These are phyloP conservation scores for Drosophila sp. DNA, from an alignment of 1,140 invertebrate species.

Conservation along the genomic window DNA sequence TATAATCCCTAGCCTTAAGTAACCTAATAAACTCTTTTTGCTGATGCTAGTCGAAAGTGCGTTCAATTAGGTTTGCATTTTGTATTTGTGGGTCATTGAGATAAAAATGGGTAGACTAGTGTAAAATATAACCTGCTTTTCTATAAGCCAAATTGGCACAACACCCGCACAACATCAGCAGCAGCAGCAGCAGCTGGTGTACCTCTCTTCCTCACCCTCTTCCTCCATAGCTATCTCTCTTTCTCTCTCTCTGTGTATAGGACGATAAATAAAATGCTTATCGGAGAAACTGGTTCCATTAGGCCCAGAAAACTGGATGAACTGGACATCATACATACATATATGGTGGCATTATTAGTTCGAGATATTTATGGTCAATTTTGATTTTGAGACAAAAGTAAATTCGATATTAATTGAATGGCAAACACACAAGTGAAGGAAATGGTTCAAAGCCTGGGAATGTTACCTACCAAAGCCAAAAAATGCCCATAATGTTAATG, in stretches of 20 bases:
- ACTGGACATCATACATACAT: constrained; percentile 42
- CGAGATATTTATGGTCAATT: constrained; percentile 19
- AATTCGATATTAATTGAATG: constrained; percentile 16
- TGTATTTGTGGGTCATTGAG: neutral
- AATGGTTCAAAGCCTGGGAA: constrained; percentile 18
- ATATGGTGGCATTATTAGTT: constrained; percentile 37
- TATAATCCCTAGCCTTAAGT: no score
- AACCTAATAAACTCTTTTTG: no score
- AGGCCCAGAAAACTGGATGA: constrained; percentile 32
- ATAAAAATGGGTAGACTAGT: constrained; percentile 11
- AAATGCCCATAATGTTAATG: constrained; percentile 47
- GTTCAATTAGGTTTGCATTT: neutral
- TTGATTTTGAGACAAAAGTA: constrained; percentile 34
- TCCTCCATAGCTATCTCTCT: neutral
- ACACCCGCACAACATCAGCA: constrained; percentile 54
- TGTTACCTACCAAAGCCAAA: neutral
- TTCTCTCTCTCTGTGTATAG: constrained; percentile 26
- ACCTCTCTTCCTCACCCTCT: neutral
- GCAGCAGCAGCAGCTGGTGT: constrained; percentile 1
- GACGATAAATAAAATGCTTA: constrained; percentile 75
- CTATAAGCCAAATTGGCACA: constrained; percentile 43
- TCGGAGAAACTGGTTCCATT: constrained; percentile 76
- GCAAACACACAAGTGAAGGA: constrained; percentile 10
- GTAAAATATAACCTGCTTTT: constrained; percentile 14
- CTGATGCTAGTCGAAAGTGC: no score